Percentiles rank a stretch among this genome's conserved stretches.
Evolutionary conservation across 2,113 vertebrate species (phyloP).

Genomic region (Loxodonta africana): DNA sequence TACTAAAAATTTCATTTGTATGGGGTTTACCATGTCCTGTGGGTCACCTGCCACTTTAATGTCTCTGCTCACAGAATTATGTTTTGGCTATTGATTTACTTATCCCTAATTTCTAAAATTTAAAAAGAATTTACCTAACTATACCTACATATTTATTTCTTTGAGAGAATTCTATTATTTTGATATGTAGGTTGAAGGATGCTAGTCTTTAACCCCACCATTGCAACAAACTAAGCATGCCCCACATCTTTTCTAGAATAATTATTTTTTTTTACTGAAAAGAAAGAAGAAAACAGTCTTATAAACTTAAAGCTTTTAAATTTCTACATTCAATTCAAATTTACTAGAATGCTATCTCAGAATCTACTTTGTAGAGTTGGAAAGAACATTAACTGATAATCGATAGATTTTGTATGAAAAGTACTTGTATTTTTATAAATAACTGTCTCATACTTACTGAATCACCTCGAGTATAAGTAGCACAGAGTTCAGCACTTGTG

Average conservation of each 20-base stretch:
- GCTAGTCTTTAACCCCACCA: neutral
- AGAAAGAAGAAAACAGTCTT: neutral
- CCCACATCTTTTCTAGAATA: neutral
- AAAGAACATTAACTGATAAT: neutral
- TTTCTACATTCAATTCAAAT: neutral
- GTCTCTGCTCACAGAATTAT: neutral
- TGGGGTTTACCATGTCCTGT: neutral
- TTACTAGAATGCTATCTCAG: neutral
- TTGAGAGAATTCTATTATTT: neutral
- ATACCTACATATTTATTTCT: neutral
- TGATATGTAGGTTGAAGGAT: neutral
- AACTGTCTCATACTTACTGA: neutral
- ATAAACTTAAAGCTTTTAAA: neutral
- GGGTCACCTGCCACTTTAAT: neutral
- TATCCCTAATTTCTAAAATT: slow-evolving; percentile 34
- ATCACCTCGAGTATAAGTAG: neutral
- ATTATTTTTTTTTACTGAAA: slow-evolving; percentile 2
- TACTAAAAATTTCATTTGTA: neutral
- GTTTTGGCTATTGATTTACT: neutral
- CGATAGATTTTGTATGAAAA: slow-evolving; percentile 29
- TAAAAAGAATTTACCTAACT: neutral
- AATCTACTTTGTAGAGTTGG: neutral
- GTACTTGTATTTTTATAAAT: neutral
- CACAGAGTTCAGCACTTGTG: neutral
- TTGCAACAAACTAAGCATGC: neutral